Conservation (phyloP, 2,113 vertebrate genomes). For the Panthera uncia region DNA sequence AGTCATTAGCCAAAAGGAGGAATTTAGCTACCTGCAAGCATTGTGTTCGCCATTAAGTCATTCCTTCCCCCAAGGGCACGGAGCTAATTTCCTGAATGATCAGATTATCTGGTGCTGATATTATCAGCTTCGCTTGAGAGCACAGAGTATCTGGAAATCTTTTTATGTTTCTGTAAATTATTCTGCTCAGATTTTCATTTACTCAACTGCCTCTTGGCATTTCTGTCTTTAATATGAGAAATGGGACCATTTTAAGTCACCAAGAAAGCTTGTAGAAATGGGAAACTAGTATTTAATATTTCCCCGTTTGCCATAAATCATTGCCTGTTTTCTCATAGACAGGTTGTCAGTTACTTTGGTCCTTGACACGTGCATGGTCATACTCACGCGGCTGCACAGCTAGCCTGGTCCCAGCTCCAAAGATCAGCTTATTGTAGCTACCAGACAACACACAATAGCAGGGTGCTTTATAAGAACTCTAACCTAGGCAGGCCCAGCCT, state of each 20-base stretch:
- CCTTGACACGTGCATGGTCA: not conserved
- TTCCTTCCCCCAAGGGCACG: constrained; percentile 35
- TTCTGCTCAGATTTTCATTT: constrained; percentile 54
- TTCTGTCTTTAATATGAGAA: constrained; percentile 62
- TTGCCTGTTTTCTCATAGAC: not conserved
- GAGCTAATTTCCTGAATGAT: constrained; percentile 70
- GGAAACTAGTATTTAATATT: not conserved
- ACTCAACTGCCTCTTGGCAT: constrained; percentile 28
- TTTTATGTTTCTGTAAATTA: constrained; percentile 54
- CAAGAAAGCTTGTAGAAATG: constrained; percentile 5
- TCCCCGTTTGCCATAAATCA: constrained; percentile 10
- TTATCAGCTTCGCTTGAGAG: constrained; percentile 53
- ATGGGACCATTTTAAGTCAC: constrained; percentile 42
- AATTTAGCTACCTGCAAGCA: constrained; percentile 34
- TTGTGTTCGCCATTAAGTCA: constrained; percentile 49
- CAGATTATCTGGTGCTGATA: constrained; percentile 65
- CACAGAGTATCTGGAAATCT: constrained; percentile 31
- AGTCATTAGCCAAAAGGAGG: not conserved
- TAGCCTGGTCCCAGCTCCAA: constrained; percentile 75
- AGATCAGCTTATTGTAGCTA: constrained; percentile 34
- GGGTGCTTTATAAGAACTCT: constrained; percentile 64
- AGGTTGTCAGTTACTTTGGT: not conserved
- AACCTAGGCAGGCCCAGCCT: not conserved
- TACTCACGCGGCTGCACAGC: constrained; percentile 66
- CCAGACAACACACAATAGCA: constrained; percentile 35